Evolutionary conservation across 2,113 vertebrate genomes (phyloP), one percentile per base, ranked within the genome.

Genomic region (Larimichthys polyactis): DNA sequence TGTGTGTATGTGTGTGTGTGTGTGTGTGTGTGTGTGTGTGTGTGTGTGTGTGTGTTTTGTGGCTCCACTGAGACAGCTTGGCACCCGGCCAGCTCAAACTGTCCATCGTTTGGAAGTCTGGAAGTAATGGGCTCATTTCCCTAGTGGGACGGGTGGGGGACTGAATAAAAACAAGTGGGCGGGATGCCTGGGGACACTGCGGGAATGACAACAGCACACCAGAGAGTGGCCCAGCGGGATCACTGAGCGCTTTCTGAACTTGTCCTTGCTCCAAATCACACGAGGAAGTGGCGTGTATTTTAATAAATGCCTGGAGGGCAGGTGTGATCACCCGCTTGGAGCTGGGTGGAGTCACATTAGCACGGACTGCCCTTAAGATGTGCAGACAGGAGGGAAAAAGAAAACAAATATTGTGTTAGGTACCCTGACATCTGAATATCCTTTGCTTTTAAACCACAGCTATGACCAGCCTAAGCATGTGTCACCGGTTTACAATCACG

Each of bases 101-200:
- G 81, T 74, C 86, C 82, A 62, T 74, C 8, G n/a, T 78, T 81
- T 65, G 73, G 71, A 69, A 76, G 73, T 67, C 81, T 87, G 65
- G 36, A 77, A 80, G 77, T 79, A 82, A 87, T 68, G 85, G 90
- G 79, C 40, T 91, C 40, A 46, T 78, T 83, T 87, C 69, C 79
- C 75, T 48, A 7, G 32, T 36, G 87, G 72, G 65, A 70, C 1
- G 4, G 19, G 68, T 63, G 14, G 15, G 66, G 32, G 66, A 40
- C 62, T 51, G 55, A 70, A 73, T 72, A 54, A 79, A 84, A 81
- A 78, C 78, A 64, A 73, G 82, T 11, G 29, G 71, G 36, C 6
- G 40, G 59, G 36, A 20, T 12, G 55, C 58, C 63, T 66, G 48
- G 74, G 59, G 74, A 75, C 19, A 20, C 71, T 70, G 67, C 71